phyloP scores from a whole-genome alignment of 2,113 vertebrate species.

The Petrocephalus microphthalmus region DNA sequence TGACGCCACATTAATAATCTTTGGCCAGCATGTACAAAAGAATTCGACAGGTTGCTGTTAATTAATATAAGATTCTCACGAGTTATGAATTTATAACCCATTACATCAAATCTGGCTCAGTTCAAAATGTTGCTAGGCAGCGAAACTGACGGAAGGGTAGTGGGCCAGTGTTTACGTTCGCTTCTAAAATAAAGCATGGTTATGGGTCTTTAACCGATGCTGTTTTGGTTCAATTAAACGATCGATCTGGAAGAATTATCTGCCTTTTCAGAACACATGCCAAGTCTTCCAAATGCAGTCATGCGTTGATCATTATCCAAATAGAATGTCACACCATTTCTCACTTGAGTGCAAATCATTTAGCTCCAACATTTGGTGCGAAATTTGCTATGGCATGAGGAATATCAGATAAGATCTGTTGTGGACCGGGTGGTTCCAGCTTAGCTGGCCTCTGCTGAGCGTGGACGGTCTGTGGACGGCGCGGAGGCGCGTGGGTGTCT shows the following conservation, averaged over 20 bases:
- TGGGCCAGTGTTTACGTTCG: not conserved
- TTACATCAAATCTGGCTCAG: not conserved
- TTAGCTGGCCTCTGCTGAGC: not conserved
- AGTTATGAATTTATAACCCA: not conserved
- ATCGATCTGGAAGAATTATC: not conserved
- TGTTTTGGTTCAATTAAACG: not conserved
- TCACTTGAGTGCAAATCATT: not conserved
- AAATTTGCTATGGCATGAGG: not conserved
- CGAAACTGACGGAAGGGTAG: not conserved
- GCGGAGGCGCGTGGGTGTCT: conserved; percentile 4
- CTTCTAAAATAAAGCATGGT: not conserved
- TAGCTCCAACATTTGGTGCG: not conserved
- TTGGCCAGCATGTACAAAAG: not conserved
- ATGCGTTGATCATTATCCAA: not conserved
- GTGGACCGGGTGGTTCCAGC: not conserved
- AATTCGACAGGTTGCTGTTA: conserved; percentile 14
- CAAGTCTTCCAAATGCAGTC: not conserved
- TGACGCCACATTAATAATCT: conserved; percentile 5
- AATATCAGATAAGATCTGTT: not conserved
- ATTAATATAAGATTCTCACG: not conserved
- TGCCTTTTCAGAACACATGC: not conserved
- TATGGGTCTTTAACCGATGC: not conserved
- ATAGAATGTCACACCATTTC: not conserved
- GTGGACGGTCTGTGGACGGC: not conserved
- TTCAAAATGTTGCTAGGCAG: not conserved